phyloP scores from a whole-genome alignment of 2,888 invertebrate species.

The Netelia melanura region DNA sequence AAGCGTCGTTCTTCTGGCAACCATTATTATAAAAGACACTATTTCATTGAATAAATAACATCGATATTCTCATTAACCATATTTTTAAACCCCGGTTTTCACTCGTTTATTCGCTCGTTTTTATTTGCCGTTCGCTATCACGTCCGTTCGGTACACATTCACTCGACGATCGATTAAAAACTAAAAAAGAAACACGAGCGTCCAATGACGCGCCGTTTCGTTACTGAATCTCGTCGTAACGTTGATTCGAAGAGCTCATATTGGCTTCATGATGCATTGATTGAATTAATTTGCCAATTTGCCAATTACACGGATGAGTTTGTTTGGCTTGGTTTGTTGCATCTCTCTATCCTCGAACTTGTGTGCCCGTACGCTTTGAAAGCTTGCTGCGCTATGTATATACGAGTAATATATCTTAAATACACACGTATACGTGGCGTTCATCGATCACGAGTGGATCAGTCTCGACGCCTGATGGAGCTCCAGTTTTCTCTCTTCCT shows the following conservation, averaged over 20 bases:
- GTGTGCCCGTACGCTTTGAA: slow-evolving; percentile 30
- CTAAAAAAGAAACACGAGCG: not conserved
- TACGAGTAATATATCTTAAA: not conserved
- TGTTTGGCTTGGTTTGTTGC: slow-evolving; percentile 81
- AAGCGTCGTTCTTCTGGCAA: too few relatives aligned
- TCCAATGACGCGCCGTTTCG: slow-evolving; percentile 50
- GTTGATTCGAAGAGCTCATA: slow-evolving; percentile 52
- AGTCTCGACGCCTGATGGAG: slow-evolving; percentile 67
- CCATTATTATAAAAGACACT: too few relatives aligned
- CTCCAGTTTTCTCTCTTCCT: slow-evolving; percentile 55
- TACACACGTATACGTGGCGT: slow-evolving; percentile 65
- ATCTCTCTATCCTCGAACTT: slow-evolving; percentile 69
- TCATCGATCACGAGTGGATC: slow-evolving; percentile 80
- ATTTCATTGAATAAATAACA: too few relatives aligned
- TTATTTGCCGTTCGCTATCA: too few relatives aligned
- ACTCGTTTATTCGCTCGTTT: too few relatives aligned
- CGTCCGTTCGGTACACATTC: too few relatives aligned
- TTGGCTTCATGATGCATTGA: slow-evolving; percentile 77
- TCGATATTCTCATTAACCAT: too few relatives aligned
- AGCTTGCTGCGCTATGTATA: slow-evolving; percentile 48
- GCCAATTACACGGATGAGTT: slow-evolving; percentile 84
- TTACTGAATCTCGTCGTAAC: slow-evolving; percentile 27
- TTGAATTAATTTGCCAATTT: slow-evolving; percentile 84
- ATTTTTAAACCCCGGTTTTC: too few relatives aligned
- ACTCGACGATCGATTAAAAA: not conserved